Evolutionary conservation across 2,113 vertebrate genomes (phyloP).

Genomic region (Thymallus thymallus): DNA sequence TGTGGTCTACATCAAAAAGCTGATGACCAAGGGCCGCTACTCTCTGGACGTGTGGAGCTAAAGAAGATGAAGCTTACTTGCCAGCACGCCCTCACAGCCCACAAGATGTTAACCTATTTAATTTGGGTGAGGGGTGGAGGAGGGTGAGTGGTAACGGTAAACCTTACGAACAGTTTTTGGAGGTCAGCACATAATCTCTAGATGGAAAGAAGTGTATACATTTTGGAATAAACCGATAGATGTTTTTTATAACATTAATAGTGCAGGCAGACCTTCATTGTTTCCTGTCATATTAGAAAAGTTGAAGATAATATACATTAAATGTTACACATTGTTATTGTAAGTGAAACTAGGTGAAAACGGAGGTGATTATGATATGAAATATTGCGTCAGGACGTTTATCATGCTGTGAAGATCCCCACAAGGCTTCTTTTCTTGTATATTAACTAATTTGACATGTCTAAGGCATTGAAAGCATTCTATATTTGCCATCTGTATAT

Average conservation of each 20-base stretch:
- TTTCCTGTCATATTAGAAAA: neutral
- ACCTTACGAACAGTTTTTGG: neutral
- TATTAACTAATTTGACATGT: neutral
- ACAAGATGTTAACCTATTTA: neutral
- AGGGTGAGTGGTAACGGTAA: neutral
- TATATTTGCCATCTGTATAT: neutral
- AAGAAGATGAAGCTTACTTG: conserved; percentile 18
- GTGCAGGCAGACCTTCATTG: no score
- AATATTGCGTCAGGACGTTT: neutral
- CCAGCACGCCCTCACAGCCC: neutral
- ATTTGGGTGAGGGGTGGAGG: neutral
- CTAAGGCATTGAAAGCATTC: neutral
- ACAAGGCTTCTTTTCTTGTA: neutral
- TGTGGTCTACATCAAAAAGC: conserved; percentile 82
- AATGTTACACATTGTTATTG: neutral
- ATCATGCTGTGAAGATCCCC: neutral
- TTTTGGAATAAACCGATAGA: no score
- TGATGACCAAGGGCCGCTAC: conserved; percentile 89
- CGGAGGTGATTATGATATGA: neutral
- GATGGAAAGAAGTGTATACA: neutral
- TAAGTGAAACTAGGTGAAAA: neutral
- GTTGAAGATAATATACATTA: neutral
- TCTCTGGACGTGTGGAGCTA: conserved; percentile 87
- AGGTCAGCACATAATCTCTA: neutral
- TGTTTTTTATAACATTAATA: no score